Evolutionary conservation across 2,888 invertebrate species (phyloP).

Genomic region (Panorpa germanica): DNA sequence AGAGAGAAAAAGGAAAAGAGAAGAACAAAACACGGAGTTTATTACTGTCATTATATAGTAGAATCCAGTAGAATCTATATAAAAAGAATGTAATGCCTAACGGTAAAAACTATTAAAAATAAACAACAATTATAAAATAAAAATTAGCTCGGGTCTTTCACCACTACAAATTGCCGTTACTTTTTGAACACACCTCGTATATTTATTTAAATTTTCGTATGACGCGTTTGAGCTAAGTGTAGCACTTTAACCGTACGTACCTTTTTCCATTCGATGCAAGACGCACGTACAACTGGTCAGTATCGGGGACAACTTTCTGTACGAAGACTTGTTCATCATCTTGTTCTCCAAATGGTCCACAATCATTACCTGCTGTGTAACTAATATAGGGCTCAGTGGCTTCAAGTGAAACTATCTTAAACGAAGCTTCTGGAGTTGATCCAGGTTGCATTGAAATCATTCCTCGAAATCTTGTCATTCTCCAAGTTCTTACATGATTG

Average conservation of each 20-base stretch:
- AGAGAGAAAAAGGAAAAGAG: no score
- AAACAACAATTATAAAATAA: no score
- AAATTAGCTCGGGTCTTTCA: no score
- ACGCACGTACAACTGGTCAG: slow-evolving; percentile 84
- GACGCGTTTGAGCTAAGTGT: no score
- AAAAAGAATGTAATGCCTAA: no score
- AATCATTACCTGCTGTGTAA: slow-evolving; percentile 42
- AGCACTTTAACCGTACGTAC: slow-evolving; percentile 26
- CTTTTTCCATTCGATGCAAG: slow-evolving; percentile 89
- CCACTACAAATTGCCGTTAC: no score
- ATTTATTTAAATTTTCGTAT: no score
- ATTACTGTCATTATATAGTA: no score
- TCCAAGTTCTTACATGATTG: slow-evolving; percentile 96
- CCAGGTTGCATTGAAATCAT: slow-evolving; percentile 99
- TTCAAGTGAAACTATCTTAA: slow-evolving; percentile 45
- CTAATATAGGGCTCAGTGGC: slow-evolving; percentile 44
- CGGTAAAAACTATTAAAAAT: no score
- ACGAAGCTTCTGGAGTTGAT: slow-evolving; percentile 91
- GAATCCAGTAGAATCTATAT: no score
- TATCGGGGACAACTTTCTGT: slow-evolving; percentile 94
- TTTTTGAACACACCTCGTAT: no score
- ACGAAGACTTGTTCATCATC: slow-evolving; percentile 97
- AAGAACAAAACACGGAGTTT: no score
- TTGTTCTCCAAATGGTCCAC: slow-evolving; percentile 92
- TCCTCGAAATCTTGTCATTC: slow-evolving; percentile 88